Evolutionary conservation across 2,113 vertebrate genomes (phyloP), one percentile per base, ranked within the genome.

Genomic region (Odontophorus gujanensis): DNA sequence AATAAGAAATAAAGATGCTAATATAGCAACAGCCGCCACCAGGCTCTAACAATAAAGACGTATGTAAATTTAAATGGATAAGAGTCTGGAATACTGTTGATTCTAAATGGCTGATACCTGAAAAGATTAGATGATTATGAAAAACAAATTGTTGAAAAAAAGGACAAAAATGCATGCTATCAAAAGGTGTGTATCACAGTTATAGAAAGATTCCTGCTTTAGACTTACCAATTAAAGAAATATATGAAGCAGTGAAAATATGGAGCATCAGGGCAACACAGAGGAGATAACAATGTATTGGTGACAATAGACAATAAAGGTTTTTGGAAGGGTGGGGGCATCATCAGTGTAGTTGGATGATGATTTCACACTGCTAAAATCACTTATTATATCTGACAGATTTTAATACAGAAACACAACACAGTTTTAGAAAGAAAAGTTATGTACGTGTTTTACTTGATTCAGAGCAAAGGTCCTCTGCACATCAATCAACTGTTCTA

Each of bases 321-420:
- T 5, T 58, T 57, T 63, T 32, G 55, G 32, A 32, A 58, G 55
- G 11, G 25, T 40, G 16, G 25, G 11, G 24, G 73, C 38, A n/a
- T 1, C 21, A 42, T 88, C 90, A 40, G 34, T 76, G 1, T 45
- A 55, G 53, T 28, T 5, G 0, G 59, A 63, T 14, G 13, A 17
- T 80, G 22, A 34, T 85, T 92, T 84, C 34, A 55, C 20, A 77
- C 32, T 45, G 28, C 50, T 47, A 90, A 89, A 93, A 80, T 74
- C 68, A 30, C 59, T 81, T 77, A 65, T 79, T 96, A 89, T 74
- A 91, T n/a, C 91, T 81, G 74, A 82, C 74, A 95, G 59, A 73
- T 90, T 96, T 95, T 87, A 92, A 91, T 66, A 66, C 34, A 28
- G 83, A 96, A 91, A 92, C 76, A 32, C 63, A 67, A 89, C 28